A percentile compares a stretch with the other conserved stretches of the same genome.
These are phyloP conservation scores for Euplexia lucipara DNA, from an alignment of 2,888 invertebrate species.

Conservation along the genomic window DNA sequence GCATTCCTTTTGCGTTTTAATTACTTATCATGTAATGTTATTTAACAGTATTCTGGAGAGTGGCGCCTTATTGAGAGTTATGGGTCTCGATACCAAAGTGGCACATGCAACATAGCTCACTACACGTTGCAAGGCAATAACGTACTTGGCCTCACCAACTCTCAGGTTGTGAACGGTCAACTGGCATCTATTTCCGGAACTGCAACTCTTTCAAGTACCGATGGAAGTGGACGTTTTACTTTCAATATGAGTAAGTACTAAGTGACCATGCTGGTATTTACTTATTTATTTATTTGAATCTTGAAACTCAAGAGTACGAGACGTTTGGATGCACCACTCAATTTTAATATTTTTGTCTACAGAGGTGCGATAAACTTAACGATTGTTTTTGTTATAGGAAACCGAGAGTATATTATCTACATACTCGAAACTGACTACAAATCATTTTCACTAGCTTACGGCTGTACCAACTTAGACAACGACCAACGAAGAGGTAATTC, in stretches of 20 bases:
- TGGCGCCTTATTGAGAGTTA: constrained; percentile 81
- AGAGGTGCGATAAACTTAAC: too few relatives aligned
- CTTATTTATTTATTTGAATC: too few relatives aligned
- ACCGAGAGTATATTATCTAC: background rate
- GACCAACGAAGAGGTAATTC: constrained; percentile 79
- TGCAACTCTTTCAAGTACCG: constrained; percentile 86
- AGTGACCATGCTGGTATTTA: too few relatives aligned
- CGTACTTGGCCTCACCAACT: constrained; percentile 72
- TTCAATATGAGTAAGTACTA: constrained; percentile 91
- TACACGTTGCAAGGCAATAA: constrained; percentile 67
- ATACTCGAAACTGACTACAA: constrained; percentile 90
- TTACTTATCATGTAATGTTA: background rate
- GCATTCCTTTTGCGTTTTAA: too few relatives aligned
- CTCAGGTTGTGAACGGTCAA: constrained; percentile 73
- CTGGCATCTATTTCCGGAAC: constrained; percentile 72
- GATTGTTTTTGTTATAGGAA: constrained; percentile 17
- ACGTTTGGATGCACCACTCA: background rate
- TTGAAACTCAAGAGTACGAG: background rate
- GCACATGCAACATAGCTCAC: constrained; percentile 75
- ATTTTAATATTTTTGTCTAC: too few relatives aligned
- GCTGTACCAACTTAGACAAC: constrained; percentile 86
- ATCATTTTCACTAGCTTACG: constrained; percentile 91
- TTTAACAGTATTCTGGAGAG: constrained; percentile 67
- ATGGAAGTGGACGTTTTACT: constrained; percentile 90
- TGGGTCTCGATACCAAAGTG: constrained; percentile 74